Conservation (phyloP, 1,140 invertebrate genomes). For the Camponotus floridanus region DNA sequence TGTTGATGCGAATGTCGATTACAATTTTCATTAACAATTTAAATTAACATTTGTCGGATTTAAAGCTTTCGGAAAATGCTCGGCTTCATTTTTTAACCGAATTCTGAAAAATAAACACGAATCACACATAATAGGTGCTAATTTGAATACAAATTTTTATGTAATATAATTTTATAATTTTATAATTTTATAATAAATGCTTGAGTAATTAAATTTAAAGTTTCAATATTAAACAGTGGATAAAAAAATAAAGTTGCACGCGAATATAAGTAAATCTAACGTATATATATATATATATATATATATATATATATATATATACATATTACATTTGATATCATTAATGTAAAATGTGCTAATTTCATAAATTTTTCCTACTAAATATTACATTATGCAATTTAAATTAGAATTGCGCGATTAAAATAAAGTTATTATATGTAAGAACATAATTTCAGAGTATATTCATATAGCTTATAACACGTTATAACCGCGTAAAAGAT, state of each 20-base stretch:
- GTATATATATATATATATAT: not conserved
- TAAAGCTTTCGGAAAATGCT: not conserved
- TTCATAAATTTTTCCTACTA: not conserved
- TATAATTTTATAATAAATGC: not conserved
- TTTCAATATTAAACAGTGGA: slow-evolving; percentile 13
- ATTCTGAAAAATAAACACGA: not conserved
- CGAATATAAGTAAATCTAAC: not conserved
- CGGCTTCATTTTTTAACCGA: slow-evolving; percentile 13
- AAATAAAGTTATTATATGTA: not conserved
- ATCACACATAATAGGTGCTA: not conserved
- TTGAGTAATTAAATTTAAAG: slow-evolving; percentile 5
- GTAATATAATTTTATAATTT: not conserved
- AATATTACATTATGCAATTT: slow-evolving; percentile 29
- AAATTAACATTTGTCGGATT: not conserved
- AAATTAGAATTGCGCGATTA: not conserved
- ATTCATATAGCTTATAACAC: not conserved
- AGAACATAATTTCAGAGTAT: not conserved
- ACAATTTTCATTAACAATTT: not conserved
- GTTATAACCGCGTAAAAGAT: not conserved
- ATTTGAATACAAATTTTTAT: not conserved
- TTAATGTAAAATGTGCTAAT: not conserved
- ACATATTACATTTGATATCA: not conserved
- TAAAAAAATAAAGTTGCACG: slow-evolving; percentile 21
- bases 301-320: not conserved
- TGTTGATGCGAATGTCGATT: not conserved